Evolutionary conservation across 2,888 invertebrate genomes (phyloP).

Genomic region (Mesorhabditis sp.): DNA sequence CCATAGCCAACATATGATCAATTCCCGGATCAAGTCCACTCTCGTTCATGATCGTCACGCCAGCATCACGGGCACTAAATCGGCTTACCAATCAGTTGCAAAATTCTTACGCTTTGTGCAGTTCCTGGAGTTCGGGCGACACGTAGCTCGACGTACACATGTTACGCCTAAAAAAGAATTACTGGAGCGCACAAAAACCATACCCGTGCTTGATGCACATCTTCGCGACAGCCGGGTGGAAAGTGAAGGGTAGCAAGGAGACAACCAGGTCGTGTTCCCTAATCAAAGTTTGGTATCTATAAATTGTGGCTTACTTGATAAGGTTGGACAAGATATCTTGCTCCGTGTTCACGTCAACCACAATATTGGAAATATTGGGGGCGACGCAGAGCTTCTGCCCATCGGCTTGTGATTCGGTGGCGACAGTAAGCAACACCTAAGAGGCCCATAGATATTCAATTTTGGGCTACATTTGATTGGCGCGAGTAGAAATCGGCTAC

Average conservation of each 20-base stretch:
- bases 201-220: slow-evolving; percentile 76
- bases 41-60: slow-evolving; percentile 89
- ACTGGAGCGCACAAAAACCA: background rate
- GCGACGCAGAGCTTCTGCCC: slow-evolving; percentile 79
- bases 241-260: slow-evolving; percentile 80
- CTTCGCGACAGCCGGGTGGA: slow-evolving; percentile 80
- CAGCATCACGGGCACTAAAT: slow-evolving; percentile 77
- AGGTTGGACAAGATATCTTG: slow-evolving; percentile 71
- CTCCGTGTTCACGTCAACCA: slow-evolving; percentile 76
- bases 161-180: slow-evolving; percentile 65
- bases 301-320: slow-evolving; percentile 63
- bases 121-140: slow-evolving; percentile 75
- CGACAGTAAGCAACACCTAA: slow-evolving; percentile 59
- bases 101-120: slow-evolving; percentile 44
- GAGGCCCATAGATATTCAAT: background rate
- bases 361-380: slow-evolving; percentile 70
- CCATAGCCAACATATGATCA: slow-evolving; percentile 90
- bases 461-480: slow-evolving; percentile 69
- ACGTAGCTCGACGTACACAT: slow-evolving; percentile 96
- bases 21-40: slow-evolving; percentile 98
- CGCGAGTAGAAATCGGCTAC: slow-evolving; percentile 87
- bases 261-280: slow-evolving; percentile 66
- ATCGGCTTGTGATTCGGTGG: slow-evolving; percentile 80
- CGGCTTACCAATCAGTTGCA: slow-evolving; percentile 3
- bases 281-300: slow-evolving; percentile 59